A percentile compares a stretch with the other conserved stretches of the same genome.
These are phyloP conservation scores for Entosphenus tridentatus DNA, from an alignment of 2,113 vertebrate species.

Conservation along the genomic window DNA sequence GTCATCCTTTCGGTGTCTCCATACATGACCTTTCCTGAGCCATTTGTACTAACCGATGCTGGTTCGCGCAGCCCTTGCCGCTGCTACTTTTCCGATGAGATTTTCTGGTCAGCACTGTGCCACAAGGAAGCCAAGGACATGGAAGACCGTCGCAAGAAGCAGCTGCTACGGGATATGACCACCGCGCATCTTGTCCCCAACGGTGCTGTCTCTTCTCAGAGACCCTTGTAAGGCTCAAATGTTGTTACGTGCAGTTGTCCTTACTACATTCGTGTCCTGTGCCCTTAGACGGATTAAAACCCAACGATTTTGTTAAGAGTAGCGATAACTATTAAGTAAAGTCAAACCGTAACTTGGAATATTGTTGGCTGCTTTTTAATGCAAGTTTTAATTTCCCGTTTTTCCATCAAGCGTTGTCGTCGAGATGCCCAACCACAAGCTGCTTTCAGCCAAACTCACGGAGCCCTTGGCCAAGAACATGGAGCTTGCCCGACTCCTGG, in stretches of 20 bases:
- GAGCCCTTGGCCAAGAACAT: slow-evolving; percentile 45
- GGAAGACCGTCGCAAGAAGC: slow-evolving; percentile 60
- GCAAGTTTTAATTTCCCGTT: not conserved
- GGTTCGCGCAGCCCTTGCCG: slow-evolving; percentile 69
- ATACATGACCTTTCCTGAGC: slow-evolving; percentile 59
- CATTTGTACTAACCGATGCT: slow-evolving; percentile 49
- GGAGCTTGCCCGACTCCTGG: slow-evolving; percentile 55
- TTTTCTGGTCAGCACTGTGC: slow-evolving; percentile 70
- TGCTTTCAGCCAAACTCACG: slow-evolving; percentile 51
- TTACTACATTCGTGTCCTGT: too few relatives aligned
- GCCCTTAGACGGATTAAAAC: too few relatives aligned
- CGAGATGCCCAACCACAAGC: slow-evolving; percentile 47
- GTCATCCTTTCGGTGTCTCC: slow-evolving; percentile 84
- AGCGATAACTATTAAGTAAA: too few relatives aligned
- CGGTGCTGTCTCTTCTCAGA: too few relatives aligned
- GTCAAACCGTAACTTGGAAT: too few relatives aligned
- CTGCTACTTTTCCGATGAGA: slow-evolving; percentile 79
- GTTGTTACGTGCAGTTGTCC: too few relatives aligned
- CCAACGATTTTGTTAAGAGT: too few relatives aligned
- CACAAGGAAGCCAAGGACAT: slow-evolving; percentile 69
- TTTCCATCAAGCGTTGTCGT: slow-evolving; percentile 11
- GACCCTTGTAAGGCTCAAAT: too few relatives aligned
- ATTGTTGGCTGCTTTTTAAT: not conserved
- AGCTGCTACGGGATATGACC: slow-evolving; percentile 51
- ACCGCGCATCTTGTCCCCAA: slow-evolving; percentile 6